phyloP scores from a whole-genome alignment of 2,888 invertebrate genomes.

The Acleris holmiana region DNA sequence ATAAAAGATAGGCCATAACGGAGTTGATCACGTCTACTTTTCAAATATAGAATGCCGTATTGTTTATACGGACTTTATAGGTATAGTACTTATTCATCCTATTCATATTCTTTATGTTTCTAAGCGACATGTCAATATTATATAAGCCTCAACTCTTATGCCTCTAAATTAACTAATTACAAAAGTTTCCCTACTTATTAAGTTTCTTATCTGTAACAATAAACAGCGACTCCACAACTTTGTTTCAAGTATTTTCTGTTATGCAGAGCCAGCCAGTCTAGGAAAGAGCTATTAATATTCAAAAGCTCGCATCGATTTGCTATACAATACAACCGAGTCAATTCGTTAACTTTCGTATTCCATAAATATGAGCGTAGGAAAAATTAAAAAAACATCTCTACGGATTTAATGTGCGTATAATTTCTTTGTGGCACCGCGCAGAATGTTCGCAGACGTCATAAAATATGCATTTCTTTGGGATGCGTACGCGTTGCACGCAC shows the following conservation, averaged over 20 bases:
- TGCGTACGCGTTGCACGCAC: conserved; percentile 57
- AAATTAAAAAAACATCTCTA: conserved; percentile 73
- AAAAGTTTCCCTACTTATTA: no score
- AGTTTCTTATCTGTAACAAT: not conserved
- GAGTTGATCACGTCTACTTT: no score
- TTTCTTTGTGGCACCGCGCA: conserved; percentile 85
- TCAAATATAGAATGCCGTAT: no score
- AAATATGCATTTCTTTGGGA: conserved; percentile 82
- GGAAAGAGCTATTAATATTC: conserved; percentile 38
- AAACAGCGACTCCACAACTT: conserved; percentile 17
- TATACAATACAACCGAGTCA: conserved; percentile 15
- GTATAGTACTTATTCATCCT: no score
- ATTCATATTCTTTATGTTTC: no score
- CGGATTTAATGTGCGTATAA: conserved; percentile 83
- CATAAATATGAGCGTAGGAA: conserved; percentile 40
- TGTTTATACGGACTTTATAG: no score
- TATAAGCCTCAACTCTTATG: no score
- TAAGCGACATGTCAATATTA: no score
- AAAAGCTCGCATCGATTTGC: conserved; percentile 29
- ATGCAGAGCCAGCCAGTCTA: conserved; percentile 36
- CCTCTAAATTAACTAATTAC: no score
- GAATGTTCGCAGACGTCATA: conserved; percentile 83
- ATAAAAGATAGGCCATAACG: no score
- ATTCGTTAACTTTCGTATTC: conserved; percentile 27
- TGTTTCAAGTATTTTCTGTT: conserved; percentile 14